Conservation (phyloP, 2,797 vertebrate species). For the Delichon dasypus region DNA sequence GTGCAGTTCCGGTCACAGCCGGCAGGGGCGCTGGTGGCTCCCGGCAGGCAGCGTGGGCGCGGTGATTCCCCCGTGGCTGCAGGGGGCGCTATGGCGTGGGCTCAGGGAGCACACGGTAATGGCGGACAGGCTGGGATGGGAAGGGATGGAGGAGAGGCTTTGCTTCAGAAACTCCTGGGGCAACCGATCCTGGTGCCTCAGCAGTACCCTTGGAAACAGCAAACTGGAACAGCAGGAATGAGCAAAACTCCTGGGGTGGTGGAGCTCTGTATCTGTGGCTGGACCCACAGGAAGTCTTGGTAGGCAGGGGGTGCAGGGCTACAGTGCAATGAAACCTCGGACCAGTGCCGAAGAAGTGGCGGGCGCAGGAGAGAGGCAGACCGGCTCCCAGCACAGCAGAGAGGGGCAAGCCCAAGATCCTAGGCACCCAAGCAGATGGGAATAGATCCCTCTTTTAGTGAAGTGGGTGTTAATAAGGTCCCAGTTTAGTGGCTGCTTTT, state of each 20-base stretch:
- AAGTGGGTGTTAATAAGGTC: not conserved
- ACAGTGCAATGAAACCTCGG: not conserved
- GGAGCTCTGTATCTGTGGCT: not conserved
- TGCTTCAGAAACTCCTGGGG: not conserved
- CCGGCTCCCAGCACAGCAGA: not conserved
- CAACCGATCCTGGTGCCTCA: not conserved
- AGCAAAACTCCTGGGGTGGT: not conserved
- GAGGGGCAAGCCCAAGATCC: not conserved
- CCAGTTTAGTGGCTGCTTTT: not conserved
- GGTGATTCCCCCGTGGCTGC: no score
- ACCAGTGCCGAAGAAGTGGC: rapidly evolving
- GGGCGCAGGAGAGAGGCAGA: not conserved
- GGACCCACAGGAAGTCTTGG: not conserved
- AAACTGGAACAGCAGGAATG: not conserved
- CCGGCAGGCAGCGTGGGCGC: no score
- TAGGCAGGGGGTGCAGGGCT: not conserved
- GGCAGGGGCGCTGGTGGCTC: not conserved
- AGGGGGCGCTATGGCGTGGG: not conserved
- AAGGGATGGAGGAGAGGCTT: not conserved
- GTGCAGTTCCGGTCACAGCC: not conserved
- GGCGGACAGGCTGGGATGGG: no score
- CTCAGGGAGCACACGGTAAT: not conserved
- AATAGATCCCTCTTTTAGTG: not conserved
- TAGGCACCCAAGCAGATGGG: not conserved
- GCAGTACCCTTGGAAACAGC: not conserved